Base-by-base conservation (phyloP, 2,113 vertebrate genomes). In the Erythrocebus patas region DNA sequence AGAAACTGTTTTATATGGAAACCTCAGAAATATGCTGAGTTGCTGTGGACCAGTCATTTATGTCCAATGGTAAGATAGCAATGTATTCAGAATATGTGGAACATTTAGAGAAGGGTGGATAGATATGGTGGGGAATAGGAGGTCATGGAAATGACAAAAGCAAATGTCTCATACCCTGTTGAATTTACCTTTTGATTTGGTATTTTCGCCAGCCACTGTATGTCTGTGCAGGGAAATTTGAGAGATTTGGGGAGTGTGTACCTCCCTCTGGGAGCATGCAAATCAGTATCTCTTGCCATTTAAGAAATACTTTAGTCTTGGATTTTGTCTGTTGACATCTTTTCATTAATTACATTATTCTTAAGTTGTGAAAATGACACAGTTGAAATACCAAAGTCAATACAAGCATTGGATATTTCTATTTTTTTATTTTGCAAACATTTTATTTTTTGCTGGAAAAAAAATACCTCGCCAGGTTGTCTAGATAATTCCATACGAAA, bases 371-470 rank as follows among this genome's bases (percentile, higher is more conserved):
- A 83, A 72, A 84, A 76, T 35, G 73, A 70, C 4, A 48, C 7
- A 57, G 32, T 48, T 38, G 79, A 89, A 96, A 57, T 78, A 80
- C 18, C 86, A 98, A 98, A 87, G 45, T 96, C 96, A 98, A 97
- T 72, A 97, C 2, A 81, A 97, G 93, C 92, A 98, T 59, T 93
- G 50, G 40, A 13, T 82, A 73, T 96, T 98, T 98, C 96, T 96
- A 87, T 61, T 96, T 95, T 66, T 68, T 68, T n/a, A 20, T 55
- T 55, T 55, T 55, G 61, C 12, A 32, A 64, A 64, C 35, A n/a
- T 68, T 8, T n/a, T 68, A n/a, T 68, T n/a, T 38, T 38, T 40
- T 38, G 17, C n/a, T 95, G 57, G 68, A 92, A 98, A 85, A 85
- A 70, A 17, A 50, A 14, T 13, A 96, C 94, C 57, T 76, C 93